Conservation (phyloP, 2,797 vertebrate genomes). For the Eidolon dupreanum region DNA sequence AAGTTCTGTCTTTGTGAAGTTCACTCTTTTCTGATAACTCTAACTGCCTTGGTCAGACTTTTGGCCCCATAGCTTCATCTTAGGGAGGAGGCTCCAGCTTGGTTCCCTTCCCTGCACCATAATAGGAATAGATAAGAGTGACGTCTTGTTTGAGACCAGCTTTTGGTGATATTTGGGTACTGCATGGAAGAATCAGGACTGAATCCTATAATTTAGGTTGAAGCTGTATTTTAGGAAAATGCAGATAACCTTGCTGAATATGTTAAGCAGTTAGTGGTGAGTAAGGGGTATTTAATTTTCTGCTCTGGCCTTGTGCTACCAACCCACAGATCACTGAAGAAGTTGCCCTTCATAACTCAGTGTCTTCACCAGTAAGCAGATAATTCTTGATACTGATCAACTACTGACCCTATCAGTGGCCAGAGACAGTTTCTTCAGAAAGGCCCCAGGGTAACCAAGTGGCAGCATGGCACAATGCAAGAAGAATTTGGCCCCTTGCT, state of each 20-base stretch:
- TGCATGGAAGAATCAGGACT: not conserved
- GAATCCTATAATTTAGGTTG: not conserved
- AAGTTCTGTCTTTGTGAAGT: not conserved
- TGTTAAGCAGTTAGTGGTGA: not conserved
- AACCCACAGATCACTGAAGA: not conserved
- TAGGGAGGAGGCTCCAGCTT: not conserved
- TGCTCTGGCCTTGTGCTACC: not conserved
- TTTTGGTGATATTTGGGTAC: not conserved
- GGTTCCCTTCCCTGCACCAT: not conserved
- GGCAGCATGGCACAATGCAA: not conserved
- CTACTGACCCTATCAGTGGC: not conserved
- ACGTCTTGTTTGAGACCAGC: not conserved
- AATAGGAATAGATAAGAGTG: not conserved
- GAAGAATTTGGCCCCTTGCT: not conserved
- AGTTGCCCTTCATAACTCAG: not conserved
- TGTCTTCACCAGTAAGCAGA: not conserved
- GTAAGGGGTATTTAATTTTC: not conserved
- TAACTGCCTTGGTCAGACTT: not conserved
- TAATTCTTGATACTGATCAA: not conserved
- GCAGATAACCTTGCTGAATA: not conserved
- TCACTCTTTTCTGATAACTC: not conserved
- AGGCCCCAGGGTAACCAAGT: not conserved
- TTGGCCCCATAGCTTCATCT: not conserved
- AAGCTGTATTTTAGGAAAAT: not conserved
- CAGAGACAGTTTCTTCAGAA: not conserved